Conservation (phyloP, 2,888 invertebrate genomes). For the Sicus ferrugineus region DNA sequence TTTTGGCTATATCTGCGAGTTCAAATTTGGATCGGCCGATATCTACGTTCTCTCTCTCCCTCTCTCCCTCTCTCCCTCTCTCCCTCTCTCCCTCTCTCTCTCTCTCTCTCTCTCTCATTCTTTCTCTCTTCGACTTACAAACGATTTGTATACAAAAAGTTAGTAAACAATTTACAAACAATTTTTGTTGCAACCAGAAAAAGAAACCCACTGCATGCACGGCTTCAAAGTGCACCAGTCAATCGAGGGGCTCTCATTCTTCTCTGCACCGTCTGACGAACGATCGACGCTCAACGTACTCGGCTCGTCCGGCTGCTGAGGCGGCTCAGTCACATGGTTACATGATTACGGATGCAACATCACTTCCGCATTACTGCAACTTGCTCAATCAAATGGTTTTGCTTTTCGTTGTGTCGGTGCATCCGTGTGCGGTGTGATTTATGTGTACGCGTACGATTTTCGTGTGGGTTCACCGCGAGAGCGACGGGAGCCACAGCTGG, state of each 20-base stretch:
- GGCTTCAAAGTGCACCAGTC: background rate
- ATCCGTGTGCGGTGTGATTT: slow-evolving; percentile 12
- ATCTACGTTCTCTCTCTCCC: too few species aligned
- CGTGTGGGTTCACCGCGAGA: background rate
- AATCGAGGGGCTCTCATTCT: background rate
- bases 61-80: too few species aligned
- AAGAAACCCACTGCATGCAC: background rate
- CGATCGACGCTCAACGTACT: background rate
- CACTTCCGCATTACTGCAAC: slow-evolving; percentile 43
- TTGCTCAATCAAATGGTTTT: slow-evolving; percentile 37
- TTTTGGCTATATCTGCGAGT: too few species aligned
- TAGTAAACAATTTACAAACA: slow-evolving; percentile 55
- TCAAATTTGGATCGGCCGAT: too few species aligned
- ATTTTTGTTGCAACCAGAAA: slow-evolving; percentile 4
- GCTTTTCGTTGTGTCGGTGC: slow-evolving; percentile 11
- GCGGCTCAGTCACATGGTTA: slow-evolving; percentile 35
- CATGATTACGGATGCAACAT: slow-evolving; percentile 37
- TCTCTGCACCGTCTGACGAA: background rate
- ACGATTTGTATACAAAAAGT: background rate
- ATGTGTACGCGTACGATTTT: background rate
- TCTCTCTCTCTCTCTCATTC: too few species aligned
- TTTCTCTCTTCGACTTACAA: background rate
- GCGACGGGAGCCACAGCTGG: background rate
- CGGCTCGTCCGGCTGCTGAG: background rate
- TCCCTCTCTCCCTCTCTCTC: too few species aligned